Evolutionary conservation across 2,888 invertebrate species (phyloP), one percentile per base, ranked within the genome.

Genomic region (Neelides folsomi): DNA sequence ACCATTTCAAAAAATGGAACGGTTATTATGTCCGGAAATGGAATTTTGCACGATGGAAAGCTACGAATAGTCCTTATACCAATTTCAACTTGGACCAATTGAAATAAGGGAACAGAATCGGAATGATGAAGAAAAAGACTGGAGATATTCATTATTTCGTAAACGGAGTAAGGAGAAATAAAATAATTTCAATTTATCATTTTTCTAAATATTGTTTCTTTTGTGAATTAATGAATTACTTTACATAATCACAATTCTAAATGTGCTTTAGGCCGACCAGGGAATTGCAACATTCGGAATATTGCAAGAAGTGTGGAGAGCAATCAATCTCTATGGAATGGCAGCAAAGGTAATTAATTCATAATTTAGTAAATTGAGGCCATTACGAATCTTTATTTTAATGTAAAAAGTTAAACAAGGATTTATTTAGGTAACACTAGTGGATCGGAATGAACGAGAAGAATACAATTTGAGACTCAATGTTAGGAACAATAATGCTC

Each of bases 11-110:
- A 90, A 52, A 81, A 83, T 19, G 79, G 92, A 8, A 89, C 88
- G 1, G 86, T 87, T 35, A 89, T 89, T 86, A 93, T 95, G 93
- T 93, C 93, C 15, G 94, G 94, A 0, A 89, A 89, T 73, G 94
- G 93, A 51, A 90, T 95, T 64, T 75, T 94, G n/a, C 84, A 90
- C 2, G 94, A 94, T 70, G 94, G 1, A 92, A 93, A 70, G 93
- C 93, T 5, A 90, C 88, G 1, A 79, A 87, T 58, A 77, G 89
- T 56, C 92, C 93, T 70, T 94, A 94, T 68, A 92, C 93, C 0
- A 82, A 85, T 58, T 89, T 87, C 67, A 94, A 94, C 72, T 76
- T 95, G 60, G 95, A 95, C 69, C 90, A 93, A 70, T 74, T 95
- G 12, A 59, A 64, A 39, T 62, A 72, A 72, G 92, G 90, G 0